These are phyloP conservation scores for Euzetes globulus DNA, from an alignment of 2,888 invertebrate species.

Conservation along the genomic window DNA sequence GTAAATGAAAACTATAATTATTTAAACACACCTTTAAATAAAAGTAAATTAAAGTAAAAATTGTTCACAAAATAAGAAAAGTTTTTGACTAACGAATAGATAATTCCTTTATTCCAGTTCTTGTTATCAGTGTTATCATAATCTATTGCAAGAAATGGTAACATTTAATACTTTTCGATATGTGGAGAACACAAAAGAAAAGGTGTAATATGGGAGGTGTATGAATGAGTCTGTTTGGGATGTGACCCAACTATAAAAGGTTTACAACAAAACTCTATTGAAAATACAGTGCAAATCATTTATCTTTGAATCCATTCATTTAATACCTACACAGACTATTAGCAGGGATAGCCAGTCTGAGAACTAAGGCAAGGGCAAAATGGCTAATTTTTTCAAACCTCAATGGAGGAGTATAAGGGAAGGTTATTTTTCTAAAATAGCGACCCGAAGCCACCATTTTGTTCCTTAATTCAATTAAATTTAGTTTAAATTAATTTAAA, in stretches of 20 bases:
- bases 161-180: neutral
- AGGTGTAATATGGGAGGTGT: conserved; percentile 6
- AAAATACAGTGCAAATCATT: neutral
- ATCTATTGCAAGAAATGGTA: neutral
- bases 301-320: conserved; percentile 6
- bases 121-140: neutral
- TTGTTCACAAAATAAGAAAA: neutral
- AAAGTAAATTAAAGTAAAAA: neutral
- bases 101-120: neutral
- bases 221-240: neutral
- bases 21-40: neutral
- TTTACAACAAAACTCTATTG: neutral
- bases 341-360: too few species aligned
- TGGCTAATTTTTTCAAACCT: too few species aligned
- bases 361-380: too few species aligned
- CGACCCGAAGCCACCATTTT: too few species aligned
- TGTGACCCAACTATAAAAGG: conserved; percentile 5
- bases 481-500: too few species aligned
- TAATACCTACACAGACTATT: neutral
- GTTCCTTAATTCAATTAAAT: too few species aligned
- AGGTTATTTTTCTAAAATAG: too few species aligned
- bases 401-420: too few species aligned
- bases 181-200: neutral
- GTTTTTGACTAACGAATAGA: neutral
- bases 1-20: neutral